These are phyloP conservation scores for Habrosyne pyritoides DNA, from an alignment of 2,888 invertebrate species.

Conservation along the genomic window DNA sequence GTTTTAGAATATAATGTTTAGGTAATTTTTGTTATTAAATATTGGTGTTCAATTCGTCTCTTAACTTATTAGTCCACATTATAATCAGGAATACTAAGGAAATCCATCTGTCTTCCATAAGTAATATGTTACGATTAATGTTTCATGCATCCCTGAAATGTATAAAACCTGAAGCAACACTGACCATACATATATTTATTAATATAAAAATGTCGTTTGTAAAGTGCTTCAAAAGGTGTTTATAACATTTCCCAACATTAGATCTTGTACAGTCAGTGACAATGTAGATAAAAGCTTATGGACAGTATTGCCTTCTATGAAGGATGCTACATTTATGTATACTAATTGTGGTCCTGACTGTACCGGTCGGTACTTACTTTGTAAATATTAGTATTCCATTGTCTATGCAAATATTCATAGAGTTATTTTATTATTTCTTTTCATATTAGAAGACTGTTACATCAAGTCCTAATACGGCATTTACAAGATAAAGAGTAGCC, in stretches of 20 bases:
- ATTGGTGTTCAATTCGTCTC: neutral
- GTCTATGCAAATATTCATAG: neutral
- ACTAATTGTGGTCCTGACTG: neutral
- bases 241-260: neutral
- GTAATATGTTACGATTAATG: constrained; percentile 30
- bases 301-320: neutral
- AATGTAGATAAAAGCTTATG: neutral
- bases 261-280: neutral
- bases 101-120: constrained; percentile 65
- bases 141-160: neutral
- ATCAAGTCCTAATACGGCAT: constrained; percentile 4
- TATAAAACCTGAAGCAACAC: neutral
- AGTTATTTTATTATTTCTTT: constrained; percentile 1
- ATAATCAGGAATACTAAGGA: constrained; percentile 28
- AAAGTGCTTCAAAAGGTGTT: neutral
- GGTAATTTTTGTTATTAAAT: neutral
- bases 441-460: constrained; percentile 5
- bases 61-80: constrained; percentile 8
- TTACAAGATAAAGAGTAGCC: constrained; percentile 3
- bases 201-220: neutral
- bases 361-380: neutral
- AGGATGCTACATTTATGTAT: neutral
- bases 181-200: neutral
- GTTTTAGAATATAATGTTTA: neutral
- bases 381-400: neutral